These are phyloP conservation scores for Limnephilus rhombicus DNA, from an alignment of 2,888 invertebrate genomes.

Conservation along the genomic window DNA sequence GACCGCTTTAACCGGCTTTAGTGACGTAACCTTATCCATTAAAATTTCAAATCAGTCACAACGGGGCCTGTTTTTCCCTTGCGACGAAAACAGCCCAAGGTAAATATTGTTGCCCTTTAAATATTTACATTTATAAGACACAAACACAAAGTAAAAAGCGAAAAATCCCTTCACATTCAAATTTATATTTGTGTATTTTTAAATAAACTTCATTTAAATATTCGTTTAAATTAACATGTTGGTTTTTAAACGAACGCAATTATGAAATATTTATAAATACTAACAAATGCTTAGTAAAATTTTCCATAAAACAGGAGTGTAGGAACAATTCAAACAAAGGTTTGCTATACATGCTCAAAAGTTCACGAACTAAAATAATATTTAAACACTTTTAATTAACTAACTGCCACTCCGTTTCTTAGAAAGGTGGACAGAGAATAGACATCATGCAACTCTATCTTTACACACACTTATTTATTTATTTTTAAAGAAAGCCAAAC, in stretches of 20 bases:
- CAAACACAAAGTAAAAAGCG: neutral
- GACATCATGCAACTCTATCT: too few species aligned
- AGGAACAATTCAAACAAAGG: neutral
- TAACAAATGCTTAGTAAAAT: neutral
- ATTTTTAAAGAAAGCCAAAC: too few species aligned
- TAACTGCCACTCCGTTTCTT: too few species aligned
- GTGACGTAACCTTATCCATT: constrained; percentile 16
- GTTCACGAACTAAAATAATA: too few species aligned
- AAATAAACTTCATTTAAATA: neutral
- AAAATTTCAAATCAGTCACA: constrained; percentile 37
- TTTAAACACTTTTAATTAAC: too few species aligned
- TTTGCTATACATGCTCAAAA: neutral
- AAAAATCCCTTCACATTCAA: neutral
- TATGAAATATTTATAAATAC: neutral
- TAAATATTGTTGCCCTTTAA: neutral
- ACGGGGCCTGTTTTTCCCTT: constrained; percentile 13
- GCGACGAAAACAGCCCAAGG: neutral
- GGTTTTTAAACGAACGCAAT: neutral
- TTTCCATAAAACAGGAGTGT: neutral
- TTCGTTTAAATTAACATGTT: neutral
- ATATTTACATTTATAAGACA: constrained; percentile 13
- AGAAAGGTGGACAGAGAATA: too few species aligned
- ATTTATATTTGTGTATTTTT: neutral
- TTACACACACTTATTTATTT: too few species aligned
- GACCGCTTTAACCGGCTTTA: constrained; percentile 1